Percentiles rank a stretch among this genome's conserved stretches.
Conservation (phyloP, 1,140 invertebrate genomes). For the Zaprionus davidi region DNA sequence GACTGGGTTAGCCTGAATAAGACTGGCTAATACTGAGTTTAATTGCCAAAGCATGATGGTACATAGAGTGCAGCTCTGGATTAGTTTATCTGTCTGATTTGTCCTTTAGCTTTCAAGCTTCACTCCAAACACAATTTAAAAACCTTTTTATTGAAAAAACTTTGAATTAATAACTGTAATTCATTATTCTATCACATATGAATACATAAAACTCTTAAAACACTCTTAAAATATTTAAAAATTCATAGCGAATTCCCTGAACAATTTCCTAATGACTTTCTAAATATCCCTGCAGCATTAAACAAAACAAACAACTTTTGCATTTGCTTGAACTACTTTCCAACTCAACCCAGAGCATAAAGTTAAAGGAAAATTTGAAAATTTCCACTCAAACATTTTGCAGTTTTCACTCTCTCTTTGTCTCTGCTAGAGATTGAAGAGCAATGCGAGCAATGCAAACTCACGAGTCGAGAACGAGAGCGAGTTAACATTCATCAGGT, state of each 20-base stretch:
- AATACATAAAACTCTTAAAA: background rate
- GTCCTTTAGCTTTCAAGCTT: too few relatives aligned
- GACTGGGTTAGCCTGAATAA: too few relatives aligned
- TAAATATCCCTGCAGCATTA: background rate
- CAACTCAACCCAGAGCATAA: background rate
- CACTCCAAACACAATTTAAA: too few relatives aligned
- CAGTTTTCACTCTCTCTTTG: background rate
- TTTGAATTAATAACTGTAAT: too few relatives aligned
- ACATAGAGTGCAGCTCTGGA: too few relatives aligned
- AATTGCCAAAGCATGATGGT: too few relatives aligned
- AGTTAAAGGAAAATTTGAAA: background rate
- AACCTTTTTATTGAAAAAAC: too few relatives aligned
- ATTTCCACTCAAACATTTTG: background rate
- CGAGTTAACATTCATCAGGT: conserved; percentile 3
- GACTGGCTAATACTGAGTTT: too few relatives aligned
- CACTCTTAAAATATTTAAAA: background rate
- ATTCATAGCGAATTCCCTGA: background rate
- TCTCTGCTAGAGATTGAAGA: background rate
- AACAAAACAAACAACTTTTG: background rate
- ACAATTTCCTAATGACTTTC: background rate
- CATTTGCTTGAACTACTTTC: background rate
- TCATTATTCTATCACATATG: too few relatives aligned
- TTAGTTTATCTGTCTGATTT: too few relatives aligned
- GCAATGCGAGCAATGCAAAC: background rate
- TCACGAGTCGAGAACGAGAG: background rate